Base-by-base conservation (phyloP, 2,797 vertebrate species). In the Sebastes wilsoni region DNA sequence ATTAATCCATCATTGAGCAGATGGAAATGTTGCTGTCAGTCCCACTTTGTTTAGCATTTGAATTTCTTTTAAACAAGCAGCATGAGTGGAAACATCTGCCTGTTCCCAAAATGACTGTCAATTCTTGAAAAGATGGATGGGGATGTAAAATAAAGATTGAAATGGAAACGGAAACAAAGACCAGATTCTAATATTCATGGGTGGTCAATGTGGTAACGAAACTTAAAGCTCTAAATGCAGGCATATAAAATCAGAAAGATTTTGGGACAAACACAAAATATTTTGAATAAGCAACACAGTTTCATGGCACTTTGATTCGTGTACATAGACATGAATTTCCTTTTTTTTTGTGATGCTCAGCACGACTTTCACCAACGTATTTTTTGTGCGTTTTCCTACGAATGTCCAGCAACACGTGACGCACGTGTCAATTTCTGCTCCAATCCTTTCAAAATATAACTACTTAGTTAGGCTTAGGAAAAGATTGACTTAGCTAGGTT, bases 401-500 rank as follows among this genome's bases (percentile, higher is more conserved):
- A 46, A 46, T 46, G 42, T 46, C 42, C 42, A 46, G 42, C 16
- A 46, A 46, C 42, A 46, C 42, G 16, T 46, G 42, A 46, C 0
- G 16, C 42, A 46, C 16, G 10, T 46, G 42, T 46, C 16, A 46
- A 0, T 46, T 46, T 18, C 42, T 18, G 42, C 42, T 18, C 16
- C 42, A 46, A 1, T 46, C 16, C 42, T 46, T 46, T 46, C 42
- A 46, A 46, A 46, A 46, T 46, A 18, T 0, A 46, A 46, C 42
- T 18, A 46, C 42, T 46, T 46, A 46, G 42, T 42, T 42, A 42
- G 13, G 42, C 16, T 46, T 46, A 46, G 0, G 42, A 46, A 46
- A 46, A 46, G 42, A 46, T 46, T 0, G 16, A 46, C 42, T 46
- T 18, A 0, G 42, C 3, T 46, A 46, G 42, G 6, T 46, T 18